These are phyloP conservation scores for Lamellibrachia satsuma DNA, from an alignment of 2,888 invertebrate genomes.

Conservation along the genomic window DNA sequence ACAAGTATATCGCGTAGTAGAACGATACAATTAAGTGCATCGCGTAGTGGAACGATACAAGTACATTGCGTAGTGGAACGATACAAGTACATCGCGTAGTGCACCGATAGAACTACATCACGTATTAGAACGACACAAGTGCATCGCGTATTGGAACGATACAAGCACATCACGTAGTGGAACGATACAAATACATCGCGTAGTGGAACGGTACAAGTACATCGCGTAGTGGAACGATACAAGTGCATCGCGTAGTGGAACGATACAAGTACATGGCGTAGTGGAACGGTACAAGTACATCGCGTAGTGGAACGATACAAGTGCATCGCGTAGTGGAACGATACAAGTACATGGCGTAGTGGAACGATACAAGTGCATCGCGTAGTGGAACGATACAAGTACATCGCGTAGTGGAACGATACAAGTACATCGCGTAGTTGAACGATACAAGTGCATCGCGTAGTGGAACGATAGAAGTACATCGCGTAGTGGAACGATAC, in stretches of 20 bases:
- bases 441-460: not conserved
- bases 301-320: not conserved
- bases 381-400: not conserved
- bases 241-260: constrained; percentile 37
- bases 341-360: constrained; percentile 44
- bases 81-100: constrained; percentile 13
- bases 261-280: too few relatives aligned
- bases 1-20: not conserved
- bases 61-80: not conserved
- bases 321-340: not conserved
- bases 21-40: too few relatives aligned
- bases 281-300: constrained; percentile 45
- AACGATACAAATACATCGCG: constrained; percentile 43
- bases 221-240: constrained; percentile 38
- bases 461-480: not conserved
- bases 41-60: not conserved
- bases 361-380: not conserved
- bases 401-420: not conserved
- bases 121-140: constrained; percentile 45
- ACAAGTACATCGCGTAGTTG: not conserved
- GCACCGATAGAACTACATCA: too few relatives aligned
- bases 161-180: constrained; percentile 32
- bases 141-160: constrained; percentile 31
- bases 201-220: not conserved
- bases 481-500: not conserved